Evolutionary conservation across 2,797 vertebrate species (phyloP), one percentile per base, ranked within the genome.

Genomic region (Sebastes hubbsi): DNA sequence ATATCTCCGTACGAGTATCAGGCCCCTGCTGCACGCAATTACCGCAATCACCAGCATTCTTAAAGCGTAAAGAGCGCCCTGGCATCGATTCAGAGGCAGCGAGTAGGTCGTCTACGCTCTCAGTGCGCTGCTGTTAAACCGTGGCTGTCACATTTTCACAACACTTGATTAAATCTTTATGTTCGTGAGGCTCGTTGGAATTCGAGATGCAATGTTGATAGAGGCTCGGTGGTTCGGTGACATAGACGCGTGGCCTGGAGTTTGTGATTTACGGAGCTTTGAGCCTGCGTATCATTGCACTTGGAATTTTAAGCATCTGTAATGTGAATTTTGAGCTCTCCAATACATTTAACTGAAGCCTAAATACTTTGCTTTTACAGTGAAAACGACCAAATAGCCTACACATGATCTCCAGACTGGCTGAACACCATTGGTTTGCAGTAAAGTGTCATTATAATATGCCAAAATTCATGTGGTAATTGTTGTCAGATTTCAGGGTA

Each of bases 401-500:
- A 36, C 54, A 70, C 55, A 71, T 86, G 62, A 88, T 88, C 89
- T 85, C 77, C 92, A 93, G 84, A 84, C 79, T 63, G 77, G 58
- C 82, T 67, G 58, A 81, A 58, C 68, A 72, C 36, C 16, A 72
- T 7, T 64, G 74, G 86, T 80, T 66, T 72, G 69, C 71, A 81
- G 75, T 87, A 76, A 81, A 91, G 79, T 65, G 62, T 88, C 86
- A 71, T 89, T 89, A 84, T 89, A 86, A 91, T 90, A 73, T 76
- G 77, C 63, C 77, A 63, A 90, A 91, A 89, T 92, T 84, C 87
- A 85, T 84, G 78, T 54, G 42, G 85, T 94, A 94, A 95, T 95
- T 93, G 81, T 84, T 93, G 92, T 94, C 94, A 95, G 92, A 93
- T 88, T 91, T 93, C 63, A 69, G 89, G 75, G 79, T 77, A 90